Evolutionary conservation across 1,140 invertebrate species (phyloP).

Genomic region (Heliconius congener): DNA sequence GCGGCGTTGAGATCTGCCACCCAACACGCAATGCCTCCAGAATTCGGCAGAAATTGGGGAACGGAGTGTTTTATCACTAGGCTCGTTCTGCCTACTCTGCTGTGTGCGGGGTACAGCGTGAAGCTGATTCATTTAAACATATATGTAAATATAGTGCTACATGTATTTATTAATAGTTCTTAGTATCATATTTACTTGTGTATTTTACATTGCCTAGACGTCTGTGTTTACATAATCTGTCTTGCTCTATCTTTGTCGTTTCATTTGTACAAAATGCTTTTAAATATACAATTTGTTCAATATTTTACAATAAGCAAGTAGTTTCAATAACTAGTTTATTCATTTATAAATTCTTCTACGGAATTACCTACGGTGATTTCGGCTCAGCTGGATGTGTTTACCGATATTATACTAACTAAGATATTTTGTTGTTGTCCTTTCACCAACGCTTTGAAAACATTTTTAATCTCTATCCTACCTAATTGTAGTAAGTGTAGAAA

Average conservation of each 20-base stretch:
- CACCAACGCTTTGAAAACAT: constrained; percentile 20
- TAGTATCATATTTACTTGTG: background rate
- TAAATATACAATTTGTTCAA: background rate
- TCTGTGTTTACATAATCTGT: background rate
- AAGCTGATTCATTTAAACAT: background rate
- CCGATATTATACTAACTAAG: constrained; percentile 45
- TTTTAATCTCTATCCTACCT: background rate
- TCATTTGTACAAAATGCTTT: background rate
- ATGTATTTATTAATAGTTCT: background rate
- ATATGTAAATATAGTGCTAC: background rate
- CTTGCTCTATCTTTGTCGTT: background rate
- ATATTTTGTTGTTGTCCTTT: constrained; percentile 38
- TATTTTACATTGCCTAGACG: background rate
- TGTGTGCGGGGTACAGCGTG: too few relatives aligned
- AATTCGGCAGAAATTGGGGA: too few relatives aligned
- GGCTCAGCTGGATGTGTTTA: constrained; percentile 45
- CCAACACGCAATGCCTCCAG: too few relatives aligned
- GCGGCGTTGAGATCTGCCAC: too few relatives aligned
- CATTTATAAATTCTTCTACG: constrained; percentile 46
- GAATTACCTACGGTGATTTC: background rate
- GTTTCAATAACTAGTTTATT: constrained; percentile 30
- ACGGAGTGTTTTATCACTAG: too few relatives aligned
- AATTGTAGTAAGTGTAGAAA: constrained; percentile 51
- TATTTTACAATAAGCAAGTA: background rate
- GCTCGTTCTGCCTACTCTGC: too few relatives aligned